These are phyloP conservation scores for Hystrix brachyura DNA, from an alignment of 2,113 vertebrate species.

Conservation along the genomic window DNA sequence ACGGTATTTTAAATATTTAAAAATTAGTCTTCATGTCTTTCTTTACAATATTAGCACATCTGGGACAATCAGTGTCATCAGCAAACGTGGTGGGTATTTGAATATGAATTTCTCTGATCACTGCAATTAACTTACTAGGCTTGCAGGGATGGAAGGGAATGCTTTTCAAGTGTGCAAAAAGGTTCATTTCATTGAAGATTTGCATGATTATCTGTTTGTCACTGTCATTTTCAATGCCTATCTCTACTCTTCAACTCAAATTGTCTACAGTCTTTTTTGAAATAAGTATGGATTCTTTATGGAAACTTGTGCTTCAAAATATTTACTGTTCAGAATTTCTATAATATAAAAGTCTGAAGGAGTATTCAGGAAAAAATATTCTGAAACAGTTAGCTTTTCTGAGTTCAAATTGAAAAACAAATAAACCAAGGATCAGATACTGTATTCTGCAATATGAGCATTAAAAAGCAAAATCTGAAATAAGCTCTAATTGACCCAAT, in stretches of 20 bases:
- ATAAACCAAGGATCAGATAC: not conserved
- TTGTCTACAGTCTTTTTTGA: not conserved
- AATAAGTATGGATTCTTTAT: not conserved
- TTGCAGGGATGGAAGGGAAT: not conserved
- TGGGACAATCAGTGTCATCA: not conserved
- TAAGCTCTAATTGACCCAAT: not conserved
- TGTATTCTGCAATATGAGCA: not conserved
- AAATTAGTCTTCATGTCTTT: constrained; percentile 59
- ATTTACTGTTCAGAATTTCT: not conserved
- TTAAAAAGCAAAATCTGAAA: not conserved
- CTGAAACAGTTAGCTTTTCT: not conserved
- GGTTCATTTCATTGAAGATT: constrained; percentile 39
- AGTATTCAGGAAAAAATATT: not conserved
- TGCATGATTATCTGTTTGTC: constrained; percentile 58
- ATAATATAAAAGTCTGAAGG: not conserved
- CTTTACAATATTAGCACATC: not conserved
- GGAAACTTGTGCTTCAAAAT: constrained; percentile 33
- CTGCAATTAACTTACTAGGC: not conserved
- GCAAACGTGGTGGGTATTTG: constrained; percentile 6
- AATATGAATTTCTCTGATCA: constrained; percentile 60
- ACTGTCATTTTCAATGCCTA: not conserved
- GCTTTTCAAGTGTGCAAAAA: constrained; percentile 7
- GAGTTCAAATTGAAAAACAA: constrained; percentile 21
- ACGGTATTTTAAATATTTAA: constrained; percentile 73
- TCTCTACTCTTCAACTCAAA: constrained; percentile 15